phyloP scores from a whole-genome alignment of 2,113 vertebrate species.

The Oreocharis arfaki region DNA sequence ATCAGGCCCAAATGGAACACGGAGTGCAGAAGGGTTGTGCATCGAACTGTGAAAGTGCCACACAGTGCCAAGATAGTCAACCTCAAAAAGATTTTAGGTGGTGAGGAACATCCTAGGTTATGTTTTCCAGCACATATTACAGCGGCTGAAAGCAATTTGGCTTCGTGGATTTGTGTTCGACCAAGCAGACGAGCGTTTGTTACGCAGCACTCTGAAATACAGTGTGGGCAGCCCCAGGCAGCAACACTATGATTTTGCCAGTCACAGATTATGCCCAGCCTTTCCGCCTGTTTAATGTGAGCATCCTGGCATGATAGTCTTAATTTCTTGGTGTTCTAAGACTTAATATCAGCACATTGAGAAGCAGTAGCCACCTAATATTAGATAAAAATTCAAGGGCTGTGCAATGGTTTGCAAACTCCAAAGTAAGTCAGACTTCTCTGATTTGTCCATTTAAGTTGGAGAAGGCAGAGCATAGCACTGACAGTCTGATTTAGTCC shows the following conservation, averaged over 20 bases:
- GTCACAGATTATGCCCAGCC: not conserved
- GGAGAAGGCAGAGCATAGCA: not conserved
- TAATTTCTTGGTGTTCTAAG: not conserved
- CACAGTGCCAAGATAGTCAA: not conserved
- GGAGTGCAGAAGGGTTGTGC: not conserved
- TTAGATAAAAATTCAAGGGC: not conserved
- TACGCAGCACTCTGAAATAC: not conserved
- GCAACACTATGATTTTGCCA: not conserved
- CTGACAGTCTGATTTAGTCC: not conserved
- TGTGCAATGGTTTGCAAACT: conserved; percentile 9
- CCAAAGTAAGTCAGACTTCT: not conserved
- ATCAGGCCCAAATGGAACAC: not conserved
- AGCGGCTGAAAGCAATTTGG: not conserved
- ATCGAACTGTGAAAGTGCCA: not conserved
- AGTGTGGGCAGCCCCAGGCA: not conserved
- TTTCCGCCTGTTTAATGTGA: not conserved
- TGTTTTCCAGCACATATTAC: not conserved
- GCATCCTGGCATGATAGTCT: not conserved
- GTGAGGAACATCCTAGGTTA: not conserved
- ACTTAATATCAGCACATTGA: not conserved
- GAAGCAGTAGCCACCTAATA: not conserved
- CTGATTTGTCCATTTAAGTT: not conserved
- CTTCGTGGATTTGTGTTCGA: not conserved
- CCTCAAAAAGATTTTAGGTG: not conserved
- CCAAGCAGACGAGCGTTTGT: not conserved